Base-by-base conservation (phyloP, 1,140 invertebrate genomes). In the Orchestia grillus region DNA sequence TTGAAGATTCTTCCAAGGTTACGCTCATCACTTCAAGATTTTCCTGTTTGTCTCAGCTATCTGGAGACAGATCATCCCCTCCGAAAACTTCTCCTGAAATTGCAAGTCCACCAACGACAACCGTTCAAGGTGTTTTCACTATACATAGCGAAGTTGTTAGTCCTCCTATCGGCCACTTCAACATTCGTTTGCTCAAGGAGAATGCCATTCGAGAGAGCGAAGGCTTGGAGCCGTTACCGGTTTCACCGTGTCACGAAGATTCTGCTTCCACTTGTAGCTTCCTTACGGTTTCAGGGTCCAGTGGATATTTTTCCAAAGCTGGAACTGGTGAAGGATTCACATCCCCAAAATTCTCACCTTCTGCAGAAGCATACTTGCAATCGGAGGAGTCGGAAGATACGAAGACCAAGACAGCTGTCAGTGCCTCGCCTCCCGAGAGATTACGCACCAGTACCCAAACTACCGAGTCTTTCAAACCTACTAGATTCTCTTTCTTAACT, bases 11-110 rank as follows among this genome's bases (percentile, higher is more conserved):
- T 45, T 45, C 87, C 42, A 96, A 96, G 91, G 96, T 97, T 96
- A 96, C 96, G n/a, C 96, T 97, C 90, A 96, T 97, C 88, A 97
- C 96, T 95, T 96, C 96, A 47, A 96, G 96, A 96, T 97, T 97
- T 96, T 96, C 96, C n/a, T 97, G 94, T 53, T 96, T 97, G 57
- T 97, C 96, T 96, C 95, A 96, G 77, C 95, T 96, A 53, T 96
- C 96, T 23, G 96, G 96, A 95, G 96, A 96, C 96, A 96, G 95
- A 95, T 96, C 96, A 88, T 44, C 91, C 53, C 53, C 96, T 23
- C 87, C 57, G 96, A 96, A 96, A 96, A 62, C 87, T 92, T 96
- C 96, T 90, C 96, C 96, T 53, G 96, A 97, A 95, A 95, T 77
- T 96, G 96, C 96, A 62, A 96, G 96, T 92, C 96, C 96, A 95